Evolutionary conservation across 2,797 vertebrate species (phyloP).

Genomic region (Xyrichtys novacula): DNA sequence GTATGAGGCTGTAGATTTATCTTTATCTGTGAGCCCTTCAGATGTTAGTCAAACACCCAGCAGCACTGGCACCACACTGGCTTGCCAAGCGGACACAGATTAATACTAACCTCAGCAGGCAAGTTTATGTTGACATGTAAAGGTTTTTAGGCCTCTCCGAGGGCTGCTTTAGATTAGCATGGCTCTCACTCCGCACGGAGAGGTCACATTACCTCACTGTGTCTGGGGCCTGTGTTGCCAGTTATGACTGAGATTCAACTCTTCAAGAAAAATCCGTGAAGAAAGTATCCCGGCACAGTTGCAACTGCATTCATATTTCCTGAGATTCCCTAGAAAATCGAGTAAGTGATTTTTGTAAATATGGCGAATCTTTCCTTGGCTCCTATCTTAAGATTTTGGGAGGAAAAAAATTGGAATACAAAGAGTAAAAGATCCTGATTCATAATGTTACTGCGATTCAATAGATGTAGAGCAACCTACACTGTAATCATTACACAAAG

Average conservation of each 20-base stretch:
- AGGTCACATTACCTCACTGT: constrained; percentile 72
- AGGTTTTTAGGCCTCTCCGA: constrained; percentile 69
- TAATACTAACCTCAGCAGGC: constrained; percentile 72
- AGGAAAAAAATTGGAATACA: no score
- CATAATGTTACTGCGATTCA: no score
- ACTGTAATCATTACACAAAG: constrained; percentile 2
- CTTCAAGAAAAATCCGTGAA: constrained; percentile 22
- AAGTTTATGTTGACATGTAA: constrained; percentile 79
- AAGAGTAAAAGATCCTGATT: no score
- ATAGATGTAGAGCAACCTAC: constrained; percentile 18
- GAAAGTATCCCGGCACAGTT: constrained; percentile 7
- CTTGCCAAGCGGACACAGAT: constrained; percentile 72
- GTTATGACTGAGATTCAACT: constrained; percentile 37
- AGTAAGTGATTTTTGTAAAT: constrained; percentile 28
- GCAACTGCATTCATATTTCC: constrained; percentile 15
- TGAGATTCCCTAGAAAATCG: constrained; percentile 7
- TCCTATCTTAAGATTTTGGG: no score
- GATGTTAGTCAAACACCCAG: constrained; percentile 69
- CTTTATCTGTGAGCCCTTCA: constrained; percentile 66
- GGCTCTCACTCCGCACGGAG: constrained; percentile 61
- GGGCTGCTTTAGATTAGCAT: constrained; percentile 75
- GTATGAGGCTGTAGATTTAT: constrained; percentile 60
- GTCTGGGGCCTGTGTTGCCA: constrained; percentile 24
- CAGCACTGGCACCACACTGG: constrained; percentile 65
- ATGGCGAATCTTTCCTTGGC: constrained; percentile 4